phyloP scores from a whole-genome alignment of 1,140 invertebrate species.

The Diachasmimorpha longicaudata region DNA sequence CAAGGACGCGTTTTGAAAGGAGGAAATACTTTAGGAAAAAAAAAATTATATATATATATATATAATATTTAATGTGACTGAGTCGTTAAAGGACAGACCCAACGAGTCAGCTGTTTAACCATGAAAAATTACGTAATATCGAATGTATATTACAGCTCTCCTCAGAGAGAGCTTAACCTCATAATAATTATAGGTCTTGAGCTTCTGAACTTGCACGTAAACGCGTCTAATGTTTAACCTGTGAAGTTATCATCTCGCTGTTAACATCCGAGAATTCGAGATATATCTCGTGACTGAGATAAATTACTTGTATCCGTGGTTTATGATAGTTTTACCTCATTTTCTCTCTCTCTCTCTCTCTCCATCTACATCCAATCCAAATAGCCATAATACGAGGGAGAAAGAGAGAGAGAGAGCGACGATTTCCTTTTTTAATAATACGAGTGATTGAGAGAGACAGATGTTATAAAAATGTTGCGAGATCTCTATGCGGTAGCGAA shows the following conservation, averaged over 20 bases:
- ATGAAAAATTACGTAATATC: background rate
- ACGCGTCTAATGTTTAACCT: background rate
- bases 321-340: conserved; percentile 22
- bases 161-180: background rate
- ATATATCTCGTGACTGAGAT: conserved; percentile 50
- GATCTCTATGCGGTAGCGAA: conserved; percentile 57
- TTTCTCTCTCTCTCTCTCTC: background rate
- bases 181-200: background rate
- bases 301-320: conserved; percentile 48
- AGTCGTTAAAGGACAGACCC: conserved; percentile 54
- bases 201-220: background rate
- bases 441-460: background rate
- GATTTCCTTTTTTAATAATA: conserved; percentile 15
- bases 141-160: background rate
- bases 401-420: too few relatives aligned
- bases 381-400: background rate
- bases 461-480: conserved; percentile 26
- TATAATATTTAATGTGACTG: conserved; percentile 43
- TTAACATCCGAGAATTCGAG: conserved; percentile 31
- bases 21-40: conserved; percentile 52
- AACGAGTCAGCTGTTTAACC: conserved; percentile 52
- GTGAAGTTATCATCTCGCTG: background rate
- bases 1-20: conserved; percentile 63
- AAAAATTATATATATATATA: conserved; percentile 5
- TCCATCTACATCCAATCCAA: background rate